A percentile compares a stretch with the other conserved stretches of the same genome.
These are phyloP conservation scores for Aplocera efformata DNA, from an alignment of 2,888 invertebrate species.

Conservation along the genomic window DNA sequence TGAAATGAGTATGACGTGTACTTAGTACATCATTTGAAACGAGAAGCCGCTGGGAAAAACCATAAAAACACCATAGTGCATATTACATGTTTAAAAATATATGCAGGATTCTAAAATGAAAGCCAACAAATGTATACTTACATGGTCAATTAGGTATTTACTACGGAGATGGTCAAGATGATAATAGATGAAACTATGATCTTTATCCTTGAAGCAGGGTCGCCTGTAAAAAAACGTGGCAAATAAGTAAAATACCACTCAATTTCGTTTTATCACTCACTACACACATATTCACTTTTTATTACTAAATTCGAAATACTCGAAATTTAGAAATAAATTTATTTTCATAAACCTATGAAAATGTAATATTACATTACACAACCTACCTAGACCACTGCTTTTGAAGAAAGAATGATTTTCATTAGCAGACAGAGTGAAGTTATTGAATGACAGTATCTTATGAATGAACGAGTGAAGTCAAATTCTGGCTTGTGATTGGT, in stretches of 20 bases:
- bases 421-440: constrained; percentile 15
- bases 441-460: constrained; percentile 14
- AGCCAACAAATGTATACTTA: constrained; percentile 44
- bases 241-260: not conserved
- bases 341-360: no score
- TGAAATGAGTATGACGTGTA: no score
- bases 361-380: no score
- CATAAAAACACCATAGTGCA: not conserved
- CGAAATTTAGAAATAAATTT: no score
- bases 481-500: constrained; percentile 9
- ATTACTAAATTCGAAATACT: not conserved
- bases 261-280: not conserved
- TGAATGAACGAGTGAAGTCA: constrained; percentile 13
- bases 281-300: not conserved
- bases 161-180: constrained; percentile 43
- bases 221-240: constrained; percentile 51
- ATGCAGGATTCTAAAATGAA: not conserved
- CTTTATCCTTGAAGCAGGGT: constrained; percentile 57
- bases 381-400: constrained; percentile 74
- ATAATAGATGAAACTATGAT: constrained; percentile 43
- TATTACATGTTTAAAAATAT: constrained; percentile 1
- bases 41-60: no score
- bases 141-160: constrained; percentile 45
- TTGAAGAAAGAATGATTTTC: constrained; percentile 45
- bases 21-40: no score